Conservation (phyloP, 1,140 invertebrate genomes). For the Drosophila orosa region DNA sequence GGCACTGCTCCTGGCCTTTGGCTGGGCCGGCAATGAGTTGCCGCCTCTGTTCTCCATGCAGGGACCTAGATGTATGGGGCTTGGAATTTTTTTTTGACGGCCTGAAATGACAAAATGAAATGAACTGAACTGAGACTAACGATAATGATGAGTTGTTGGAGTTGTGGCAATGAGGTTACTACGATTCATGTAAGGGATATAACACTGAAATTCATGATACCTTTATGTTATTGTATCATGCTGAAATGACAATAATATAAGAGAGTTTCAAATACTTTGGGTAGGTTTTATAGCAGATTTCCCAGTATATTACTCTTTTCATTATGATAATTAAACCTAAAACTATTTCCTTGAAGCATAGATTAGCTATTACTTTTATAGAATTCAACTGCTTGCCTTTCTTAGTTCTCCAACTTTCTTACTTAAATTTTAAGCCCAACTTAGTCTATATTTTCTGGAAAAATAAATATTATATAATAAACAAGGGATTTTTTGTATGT, state of each 20-base stretch:
- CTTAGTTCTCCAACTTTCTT: no score
- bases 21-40: neutral
- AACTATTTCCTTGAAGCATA: no score
- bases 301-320: neutral
- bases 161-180: neutral
- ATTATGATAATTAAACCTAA: neutral
- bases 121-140: neutral
- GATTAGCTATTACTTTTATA: no score
- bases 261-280: neutral
- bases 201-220: no score
- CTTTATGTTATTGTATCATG: no score
- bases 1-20: neutral
- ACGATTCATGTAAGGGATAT: neutral
- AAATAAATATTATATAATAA: no score
- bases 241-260: no score
- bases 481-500: no score
- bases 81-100: conserved; percentile 4
- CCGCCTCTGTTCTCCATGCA: conserved; percentile 2
- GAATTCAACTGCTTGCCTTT: no score
- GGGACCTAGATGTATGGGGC: neutral
- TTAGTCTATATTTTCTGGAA: no score
- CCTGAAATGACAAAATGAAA: conserved; percentile 10
- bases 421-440: no score
- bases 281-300: no score
- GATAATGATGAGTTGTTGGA: neutral